A percentile compares a stretch with the other conserved stretches of the same genome.
These are phyloP conservation scores for Apus apus DNA, from an alignment of 2,113 vertebrate genomes.

Conservation along the genomic window DNA sequence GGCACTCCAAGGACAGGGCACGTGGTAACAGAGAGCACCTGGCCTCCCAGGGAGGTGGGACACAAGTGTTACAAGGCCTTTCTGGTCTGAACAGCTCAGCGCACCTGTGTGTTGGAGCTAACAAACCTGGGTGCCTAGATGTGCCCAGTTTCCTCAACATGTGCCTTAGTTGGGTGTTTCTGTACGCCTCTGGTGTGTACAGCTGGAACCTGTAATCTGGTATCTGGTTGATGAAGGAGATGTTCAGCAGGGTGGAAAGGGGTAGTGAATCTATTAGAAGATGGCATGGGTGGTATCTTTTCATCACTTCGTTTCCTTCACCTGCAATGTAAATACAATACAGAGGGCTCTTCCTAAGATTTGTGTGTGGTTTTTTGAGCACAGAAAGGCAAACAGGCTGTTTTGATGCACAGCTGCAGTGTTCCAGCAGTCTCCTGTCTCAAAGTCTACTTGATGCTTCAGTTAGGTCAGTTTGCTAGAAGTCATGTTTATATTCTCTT, in stretches of 20 bases:
- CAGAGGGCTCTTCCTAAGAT: not conserved
- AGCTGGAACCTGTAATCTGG: not conserved
- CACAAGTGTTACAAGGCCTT: not conserved
- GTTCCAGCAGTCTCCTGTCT: not conserved
- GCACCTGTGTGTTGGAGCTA: not conserved
- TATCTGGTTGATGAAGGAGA: not conserved
- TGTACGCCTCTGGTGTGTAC: not conserved
- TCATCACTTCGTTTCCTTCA: not conserved
- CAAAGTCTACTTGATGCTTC: not conserved
- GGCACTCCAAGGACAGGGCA: not conserved
- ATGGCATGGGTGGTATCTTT: not conserved
- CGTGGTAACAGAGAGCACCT: not conserved
- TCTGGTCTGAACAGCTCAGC: accelerated
- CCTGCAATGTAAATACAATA: not conserved
- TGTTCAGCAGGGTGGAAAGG: not conserved
- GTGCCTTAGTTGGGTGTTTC: not conserved
- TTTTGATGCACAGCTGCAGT: not conserved
- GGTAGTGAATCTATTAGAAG: not conserved
- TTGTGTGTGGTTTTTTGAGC: not conserved
- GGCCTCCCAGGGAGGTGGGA: not conserved
- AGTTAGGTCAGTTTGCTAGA: not conserved
- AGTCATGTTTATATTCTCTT: not conserved
- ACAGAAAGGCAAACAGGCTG: not conserved
- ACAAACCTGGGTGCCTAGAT: not conserved
- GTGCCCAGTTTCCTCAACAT: not conserved